Percentiles rank a stretch among this genome's conserved stretches.
Conservation (phyloP, 1,140 invertebrate species). For the Bursaphelenchus mucronatus region DNA sequence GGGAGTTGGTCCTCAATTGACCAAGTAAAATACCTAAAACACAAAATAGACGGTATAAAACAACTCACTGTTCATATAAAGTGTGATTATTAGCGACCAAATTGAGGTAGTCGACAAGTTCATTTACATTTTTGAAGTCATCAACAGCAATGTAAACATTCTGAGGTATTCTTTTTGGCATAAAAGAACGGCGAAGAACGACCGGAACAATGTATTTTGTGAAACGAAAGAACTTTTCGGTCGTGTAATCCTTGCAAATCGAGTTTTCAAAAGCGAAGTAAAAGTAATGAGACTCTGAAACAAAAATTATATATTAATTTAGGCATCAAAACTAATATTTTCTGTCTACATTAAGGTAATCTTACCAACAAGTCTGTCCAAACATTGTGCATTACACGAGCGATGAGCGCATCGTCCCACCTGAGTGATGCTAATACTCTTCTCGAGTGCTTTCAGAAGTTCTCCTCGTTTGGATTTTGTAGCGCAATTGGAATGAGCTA, state of each 20-base stretch:
- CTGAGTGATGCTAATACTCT: too few relatives aligned
- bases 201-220: constrained; percentile 26
- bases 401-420: too few relatives aligned
- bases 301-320: background rate
- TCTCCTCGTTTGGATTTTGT: too few relatives aligned
- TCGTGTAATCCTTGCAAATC: constrained; percentile 49
- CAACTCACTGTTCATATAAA: background rate
- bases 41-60: constrained; percentile 31
- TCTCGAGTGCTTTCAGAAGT: too few relatives aligned
- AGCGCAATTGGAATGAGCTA: too few relatives aligned
- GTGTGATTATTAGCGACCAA: background rate
- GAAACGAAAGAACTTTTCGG: constrained; percentile 48
- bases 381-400: too few relatives aligned
- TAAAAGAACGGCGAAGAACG: constrained; percentile 18
- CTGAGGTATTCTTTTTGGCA: constrained; percentile 19
- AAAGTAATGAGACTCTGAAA: constrained; percentile 67
- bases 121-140: constrained; percentile 14
- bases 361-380: too few relatives aligned
- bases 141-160: constrained; percentile 30
- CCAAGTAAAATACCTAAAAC: constrained; percentile 40
- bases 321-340: too few relatives aligned
- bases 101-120: constrained; percentile 20
- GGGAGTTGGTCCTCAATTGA: constrained; percentile 43
- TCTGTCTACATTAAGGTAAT: too few relatives aligned
- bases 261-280: constrained; percentile 72